phyloP scores from a whole-genome alignment of 2,888 invertebrate genomes.

The Trissoscelio sp. region DNA sequence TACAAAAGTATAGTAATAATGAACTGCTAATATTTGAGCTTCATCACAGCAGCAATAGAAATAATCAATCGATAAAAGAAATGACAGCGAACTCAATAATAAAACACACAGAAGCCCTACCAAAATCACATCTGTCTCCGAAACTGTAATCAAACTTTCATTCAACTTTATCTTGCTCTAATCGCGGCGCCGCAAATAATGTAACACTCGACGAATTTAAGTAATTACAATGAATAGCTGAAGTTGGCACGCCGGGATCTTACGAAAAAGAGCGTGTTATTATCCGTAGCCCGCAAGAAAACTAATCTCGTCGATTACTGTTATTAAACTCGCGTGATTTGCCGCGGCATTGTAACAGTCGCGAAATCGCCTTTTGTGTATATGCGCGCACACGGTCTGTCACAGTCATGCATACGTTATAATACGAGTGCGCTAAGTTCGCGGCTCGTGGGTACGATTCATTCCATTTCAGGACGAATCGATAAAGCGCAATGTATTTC shows the following conservation, averaged over 20 bases:
- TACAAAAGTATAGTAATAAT: too few species aligned
- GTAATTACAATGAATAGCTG: slow-evolving; percentile 29
- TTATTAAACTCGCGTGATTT: slow-evolving; percentile 54
- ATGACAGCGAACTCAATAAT: slow-evolving; percentile 12
- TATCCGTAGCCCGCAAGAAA: slow-evolving; percentile 45
- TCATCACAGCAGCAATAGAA: not conserved
- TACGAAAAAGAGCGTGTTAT: slow-evolving; percentile 27
- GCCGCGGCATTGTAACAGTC: slow-evolving; percentile 40
- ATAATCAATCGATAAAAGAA: slow-evolving; percentile 13
- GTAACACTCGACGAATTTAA: slow-evolving; percentile 29
- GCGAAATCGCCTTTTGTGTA: slow-evolving; percentile 42
- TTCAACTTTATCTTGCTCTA: slow-evolving; percentile 9
- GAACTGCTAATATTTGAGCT: too few species aligned
- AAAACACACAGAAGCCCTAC: slow-evolving; percentile 17
- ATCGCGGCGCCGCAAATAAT: slow-evolving; percentile 39
- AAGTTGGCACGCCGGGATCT: not conserved
- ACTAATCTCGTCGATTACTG: slow-evolving; percentile 42
- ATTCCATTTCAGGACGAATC: slow-evolving; percentile 59
- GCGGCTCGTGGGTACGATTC: slow-evolving; percentile 56
- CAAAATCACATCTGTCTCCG: slow-evolving; percentile 9
- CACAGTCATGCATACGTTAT: slow-evolving; percentile 51
- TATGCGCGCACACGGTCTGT: slow-evolving; percentile 21
- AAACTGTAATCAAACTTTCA: slow-evolving; percentile 28
- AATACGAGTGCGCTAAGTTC: slow-evolving; percentile 53
- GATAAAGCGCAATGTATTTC: slow-evolving; percentile 64